A percentile compares a stretch with the other conserved stretches of the same genome.
These are phyloP conservation scores for Gisinianus flammeolus DNA, from an alignment of 2,888 invertebrate genomes.

Conservation along the genomic window DNA sequence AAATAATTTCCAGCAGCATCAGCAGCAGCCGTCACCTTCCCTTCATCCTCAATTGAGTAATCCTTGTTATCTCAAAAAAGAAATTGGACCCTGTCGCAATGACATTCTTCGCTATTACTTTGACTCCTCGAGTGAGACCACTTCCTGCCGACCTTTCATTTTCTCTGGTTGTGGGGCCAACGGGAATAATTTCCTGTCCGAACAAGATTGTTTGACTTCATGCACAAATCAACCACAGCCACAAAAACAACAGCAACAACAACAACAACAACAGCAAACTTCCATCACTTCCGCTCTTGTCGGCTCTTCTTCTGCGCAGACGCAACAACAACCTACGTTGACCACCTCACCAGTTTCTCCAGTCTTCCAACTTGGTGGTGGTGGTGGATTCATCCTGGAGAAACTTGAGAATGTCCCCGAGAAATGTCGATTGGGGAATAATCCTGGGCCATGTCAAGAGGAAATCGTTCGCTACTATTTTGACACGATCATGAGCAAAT, in stretches of 20 bases:
- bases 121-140: constrained; percentile 37
- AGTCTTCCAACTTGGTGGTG: no score
- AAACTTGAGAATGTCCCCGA: constrained; percentile 33
- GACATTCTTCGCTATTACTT: constrained; percentile 56
- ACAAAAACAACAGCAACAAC: neutral
- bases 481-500: constrained; percentile 54
- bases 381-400: no score
- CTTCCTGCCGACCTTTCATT: constrained; percentile 56
- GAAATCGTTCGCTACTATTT: constrained; percentile 56
- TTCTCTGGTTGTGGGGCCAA: constrained; percentile 58
- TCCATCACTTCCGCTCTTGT: neutral
- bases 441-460: constrained; percentile 47
- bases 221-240: neutral
- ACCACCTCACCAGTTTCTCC: neutral
- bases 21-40: constrained; percentile 16
- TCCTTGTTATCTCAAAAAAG: constrained; percentile 52
- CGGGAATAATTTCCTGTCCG: constrained; percentile 53
- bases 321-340: neutral
- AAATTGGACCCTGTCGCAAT: constrained; percentile 54
- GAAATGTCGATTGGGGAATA: constrained; percentile 51
- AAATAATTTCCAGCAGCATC: constrained; percentile 3
- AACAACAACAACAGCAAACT: neutral
- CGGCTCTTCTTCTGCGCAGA: neutral
- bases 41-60: constrained; percentile 54
- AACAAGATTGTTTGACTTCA: constrained; percentile 45